A percentile compares a stretch with the other conserved stretches of the same genome.
Conservation (phyloP, 2,113 vertebrate genomes). For the Megaleporinus macrocephalus region DNA sequence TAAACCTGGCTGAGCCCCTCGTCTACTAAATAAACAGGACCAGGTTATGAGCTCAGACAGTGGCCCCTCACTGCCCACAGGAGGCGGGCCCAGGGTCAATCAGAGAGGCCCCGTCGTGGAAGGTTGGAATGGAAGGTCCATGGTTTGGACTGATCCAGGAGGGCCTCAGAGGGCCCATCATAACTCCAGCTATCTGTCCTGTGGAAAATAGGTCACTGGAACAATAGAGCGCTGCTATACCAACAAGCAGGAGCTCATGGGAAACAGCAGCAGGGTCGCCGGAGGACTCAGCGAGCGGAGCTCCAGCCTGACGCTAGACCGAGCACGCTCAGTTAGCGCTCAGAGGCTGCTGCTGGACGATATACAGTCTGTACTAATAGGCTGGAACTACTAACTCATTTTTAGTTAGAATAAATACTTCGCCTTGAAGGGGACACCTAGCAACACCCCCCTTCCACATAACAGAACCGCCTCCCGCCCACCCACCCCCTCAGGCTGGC, state of each 20-base stretch:
- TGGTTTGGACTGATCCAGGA: not conserved
- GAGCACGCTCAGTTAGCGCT: too few species aligned
- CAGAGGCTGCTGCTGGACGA: too few species aligned
- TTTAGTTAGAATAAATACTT: too few species aligned
- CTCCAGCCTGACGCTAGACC: too few species aligned
- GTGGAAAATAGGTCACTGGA: slow-evolving; percentile 40
- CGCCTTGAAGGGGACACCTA: too few species aligned
- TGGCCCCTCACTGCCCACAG: not conserved
- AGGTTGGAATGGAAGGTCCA: not conserved
- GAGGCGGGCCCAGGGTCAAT: not conserved
- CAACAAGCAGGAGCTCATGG: slow-evolving; percentile 3
- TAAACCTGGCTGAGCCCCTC: not conserved
- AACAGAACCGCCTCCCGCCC: not conserved
- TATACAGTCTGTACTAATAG: too few species aligned
- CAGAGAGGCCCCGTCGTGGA: not conserved
- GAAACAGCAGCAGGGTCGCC: not conserved
- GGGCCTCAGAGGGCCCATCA: slow-evolving; percentile 20
- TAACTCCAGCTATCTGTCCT: not conserved
- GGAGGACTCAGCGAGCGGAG: not conserved
- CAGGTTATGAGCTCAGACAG: not conserved
- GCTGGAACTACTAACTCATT: too few species aligned
- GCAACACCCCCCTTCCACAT: too few species aligned
- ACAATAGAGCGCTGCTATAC: slow-evolving; percentile 13
- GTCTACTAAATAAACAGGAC: not conserved
- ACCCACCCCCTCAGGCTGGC: too few species aligned